Conservation (phyloP, 2,888 invertebrate genomes). For the Pammene aurita region DNA sequence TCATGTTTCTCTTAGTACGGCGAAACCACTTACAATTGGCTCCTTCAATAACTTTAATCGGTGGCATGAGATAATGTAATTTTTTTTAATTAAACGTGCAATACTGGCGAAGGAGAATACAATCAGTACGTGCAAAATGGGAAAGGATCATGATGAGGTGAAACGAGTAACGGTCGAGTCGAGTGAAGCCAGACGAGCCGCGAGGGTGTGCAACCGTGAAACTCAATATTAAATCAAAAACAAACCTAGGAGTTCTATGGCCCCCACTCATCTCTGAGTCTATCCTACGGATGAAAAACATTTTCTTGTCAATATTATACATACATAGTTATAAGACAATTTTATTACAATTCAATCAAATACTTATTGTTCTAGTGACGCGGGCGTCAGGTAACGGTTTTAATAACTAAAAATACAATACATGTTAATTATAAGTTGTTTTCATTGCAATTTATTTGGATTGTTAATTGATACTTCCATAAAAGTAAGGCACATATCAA, state of each 20-base stretch:
- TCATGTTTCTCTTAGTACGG: background rate
- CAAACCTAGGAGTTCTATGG: slow-evolving; percentile 88
- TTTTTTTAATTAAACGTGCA: slow-evolving; percentile 1
- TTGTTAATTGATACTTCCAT: background rate
- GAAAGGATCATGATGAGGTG: slow-evolving; percentile 24
- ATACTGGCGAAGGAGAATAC: background rate
- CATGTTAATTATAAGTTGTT: no score
- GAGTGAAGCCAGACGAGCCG: slow-evolving; percentile 46
- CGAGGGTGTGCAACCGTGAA: slow-evolving; percentile 71
- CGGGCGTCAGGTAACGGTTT: no score
- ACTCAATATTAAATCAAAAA: slow-evolving; percentile 79
- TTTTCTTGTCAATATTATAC: slow-evolving; percentile 38
- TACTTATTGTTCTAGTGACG: no score
- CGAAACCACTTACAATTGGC: background rate
- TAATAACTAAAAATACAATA: no score
- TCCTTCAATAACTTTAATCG: no score
- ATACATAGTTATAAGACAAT: slow-evolving; percentile 8
- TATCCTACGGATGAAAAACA: slow-evolving; percentile 83
- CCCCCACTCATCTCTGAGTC: slow-evolving; percentile 86
- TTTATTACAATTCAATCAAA: no score
- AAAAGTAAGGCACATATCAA: no score
- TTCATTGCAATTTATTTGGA: background rate
- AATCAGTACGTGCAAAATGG: slow-evolving; percentile 37
- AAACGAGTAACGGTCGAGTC: slow-evolving; percentile 26
- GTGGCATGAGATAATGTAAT: no score